phyloP scores from a whole-genome alignment of 2,888 invertebrate species.

The Clanis bilineata region DNA sequence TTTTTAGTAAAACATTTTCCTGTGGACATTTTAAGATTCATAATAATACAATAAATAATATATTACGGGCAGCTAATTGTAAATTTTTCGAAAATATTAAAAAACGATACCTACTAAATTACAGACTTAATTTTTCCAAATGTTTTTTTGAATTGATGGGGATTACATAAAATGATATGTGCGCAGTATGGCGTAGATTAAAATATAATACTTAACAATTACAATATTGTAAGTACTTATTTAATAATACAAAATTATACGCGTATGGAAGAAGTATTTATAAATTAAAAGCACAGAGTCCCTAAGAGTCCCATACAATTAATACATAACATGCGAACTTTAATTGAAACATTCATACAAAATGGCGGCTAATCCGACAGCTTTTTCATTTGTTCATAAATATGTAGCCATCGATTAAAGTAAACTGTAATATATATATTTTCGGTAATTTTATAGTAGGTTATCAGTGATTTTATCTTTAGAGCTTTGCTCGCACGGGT shows the following conservation, averaged over 20 bases:
- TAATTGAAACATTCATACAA: slow-evolving; percentile 1
- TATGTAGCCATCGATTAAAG: not conserved
- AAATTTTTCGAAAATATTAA: slow-evolving; percentile 69
- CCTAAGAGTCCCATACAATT: not conserved
- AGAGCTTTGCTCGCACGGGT: no score
- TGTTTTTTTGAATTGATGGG: slow-evolving; percentile 5
- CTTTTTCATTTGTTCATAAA: not conserved
- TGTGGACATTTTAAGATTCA: not conserved
- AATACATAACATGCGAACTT: not conserved
- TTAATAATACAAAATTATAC: not conserved
- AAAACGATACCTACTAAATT: slow-evolving; percentile 36
- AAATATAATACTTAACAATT: not conserved
- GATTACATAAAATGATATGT: slow-evolving; percentile 12
- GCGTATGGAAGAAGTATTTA: slow-evolving; percentile 12
- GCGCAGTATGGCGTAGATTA: not conserved
- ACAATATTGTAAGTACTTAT: not conserved
- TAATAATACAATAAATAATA: not conserved
- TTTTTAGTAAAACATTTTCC: not conserved
- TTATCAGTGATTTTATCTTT: no score
- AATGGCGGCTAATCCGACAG: not conserved
- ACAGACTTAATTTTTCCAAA: slow-evolving; percentile 1
- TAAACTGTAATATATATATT: no score
- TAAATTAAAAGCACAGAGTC: not conserved
- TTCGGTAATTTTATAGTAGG: no score
- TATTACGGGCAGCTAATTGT: slow-evolving; percentile 39